Evolutionary conservation across 2,797 vertebrate species (phyloP).

Genomic region (Pipistrellus nathusii): DNA sequence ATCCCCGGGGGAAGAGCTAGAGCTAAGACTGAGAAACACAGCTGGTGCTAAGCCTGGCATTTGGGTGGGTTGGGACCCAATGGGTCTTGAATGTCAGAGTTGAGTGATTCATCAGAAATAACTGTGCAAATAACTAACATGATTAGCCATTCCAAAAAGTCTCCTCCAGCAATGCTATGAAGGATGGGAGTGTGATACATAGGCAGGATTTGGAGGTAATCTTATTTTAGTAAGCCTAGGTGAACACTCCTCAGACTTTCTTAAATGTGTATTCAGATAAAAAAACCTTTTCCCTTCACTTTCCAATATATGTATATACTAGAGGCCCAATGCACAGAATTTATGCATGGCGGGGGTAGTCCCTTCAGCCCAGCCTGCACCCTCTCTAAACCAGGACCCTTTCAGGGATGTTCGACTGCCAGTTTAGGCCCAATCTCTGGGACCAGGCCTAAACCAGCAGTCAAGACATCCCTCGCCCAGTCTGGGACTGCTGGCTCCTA

Average conservation of each 20-base stretch:
- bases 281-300: neutral
- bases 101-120: conserved; percentile 7
- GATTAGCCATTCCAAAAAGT: neutral
- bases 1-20: neutral
- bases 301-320: neutral
- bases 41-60: neutral
- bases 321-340: too few species aligned
- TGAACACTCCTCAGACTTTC: neutral
- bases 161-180: neutral
- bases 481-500: too few species aligned
- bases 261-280: neutral
- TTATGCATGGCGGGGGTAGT: too few species aligned
- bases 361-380: too few species aligned
- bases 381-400: too few species aligned
- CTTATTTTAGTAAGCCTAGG: neutral
- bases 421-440: too few species aligned
- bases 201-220: neutral
- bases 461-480: too few species aligned
- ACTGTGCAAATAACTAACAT: neutral
- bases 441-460: too few species aligned
- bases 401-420: too few species aligned
- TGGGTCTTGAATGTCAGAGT: neutral
- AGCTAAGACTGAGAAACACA: neutral
- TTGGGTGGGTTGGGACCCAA: neutral
- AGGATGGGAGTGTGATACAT: neutral